Base-by-base conservation (phyloP, 2,797 vertebrate species). In the Caiman crocodilus region DNA sequence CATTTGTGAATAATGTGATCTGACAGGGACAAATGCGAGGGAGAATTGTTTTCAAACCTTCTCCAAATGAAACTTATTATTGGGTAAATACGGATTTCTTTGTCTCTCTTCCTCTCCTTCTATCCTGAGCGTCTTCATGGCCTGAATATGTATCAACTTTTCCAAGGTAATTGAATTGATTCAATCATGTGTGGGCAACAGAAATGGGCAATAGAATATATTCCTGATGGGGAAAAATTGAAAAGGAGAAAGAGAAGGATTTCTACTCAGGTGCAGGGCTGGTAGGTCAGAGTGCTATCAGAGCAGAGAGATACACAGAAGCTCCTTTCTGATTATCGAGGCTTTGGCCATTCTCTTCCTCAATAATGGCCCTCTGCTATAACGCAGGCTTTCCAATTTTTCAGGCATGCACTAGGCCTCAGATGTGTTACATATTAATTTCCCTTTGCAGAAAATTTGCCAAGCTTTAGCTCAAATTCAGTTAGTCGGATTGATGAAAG, bases 401-500 rank as follows among this genome's bases (percentile, higher is more conserved):
- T 96, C 96, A 97, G 93, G 97, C 97, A 94, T 96, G 96, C 98
- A 96, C 97, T 97, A 96, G 98, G 98, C 98, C 98, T 98, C 98
- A 99, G 98, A 99, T 99, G 99, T 99, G 98, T 98, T 99, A 98
- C 99, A 99, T 99, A 98, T 99, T 99, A 99, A 99, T 99, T 98
- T 99, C 99, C 99, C 98, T 98, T 98, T 98, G 97, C 98, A 97
- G 98, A 98, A 98, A 98, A 98, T 98, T 98, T 99, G 98, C 99
- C 97, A 97, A 97, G 98, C 98, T 98, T 98, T 98, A 98, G 98
- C 98, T 99, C 99, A 98, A 98, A 99, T 99, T 99, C 99, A 98
- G 98, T 99, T 99, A 99, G 98, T 97, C 96, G 99, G 99, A 99
- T 99, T 99, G 99, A 99, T 99, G 99, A 99, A 98, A 99, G 99